These are phyloP conservation scores for Hypercompe scribonia DNA, from an alignment of 2,888 invertebrate species.

Conservation along the genomic window DNA sequence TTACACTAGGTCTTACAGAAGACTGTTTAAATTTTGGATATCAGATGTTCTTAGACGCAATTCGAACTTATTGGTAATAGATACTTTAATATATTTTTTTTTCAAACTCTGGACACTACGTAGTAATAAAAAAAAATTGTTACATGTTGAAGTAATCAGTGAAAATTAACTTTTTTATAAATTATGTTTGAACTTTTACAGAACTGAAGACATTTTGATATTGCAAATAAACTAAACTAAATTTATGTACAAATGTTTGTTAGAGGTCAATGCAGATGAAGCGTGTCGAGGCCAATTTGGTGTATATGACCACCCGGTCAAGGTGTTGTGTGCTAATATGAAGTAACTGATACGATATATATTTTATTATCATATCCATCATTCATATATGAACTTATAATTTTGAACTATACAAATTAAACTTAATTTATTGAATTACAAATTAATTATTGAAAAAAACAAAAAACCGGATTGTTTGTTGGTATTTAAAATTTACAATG, in stretches of 20 bases:
- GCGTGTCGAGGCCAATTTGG: conserved; percentile 29
- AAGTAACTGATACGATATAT: background rate
- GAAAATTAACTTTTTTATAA: too few species aligned
- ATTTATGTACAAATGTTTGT: conserved; percentile 20
- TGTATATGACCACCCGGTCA: conserved; percentile 34
- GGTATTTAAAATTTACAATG: too few species aligned
- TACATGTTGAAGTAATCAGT: background rate
- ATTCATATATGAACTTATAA: background rate
- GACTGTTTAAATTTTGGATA: too few species aligned
- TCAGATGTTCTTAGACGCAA: too few species aligned
- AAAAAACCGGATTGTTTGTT: too few species aligned
- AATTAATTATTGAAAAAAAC: too few species aligned
- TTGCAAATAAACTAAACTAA: conserved; percentile 14
- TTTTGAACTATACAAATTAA: too few species aligned
- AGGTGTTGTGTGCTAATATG: conserved; percentile 19
- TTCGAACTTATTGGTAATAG: too few species aligned
- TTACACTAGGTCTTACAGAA: too few species aligned
- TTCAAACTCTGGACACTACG: background rate
- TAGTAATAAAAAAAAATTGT: background rate
- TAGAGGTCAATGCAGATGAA: conserved; percentile 33
- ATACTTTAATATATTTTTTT: too few species aligned
- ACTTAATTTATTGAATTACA: too few species aligned
- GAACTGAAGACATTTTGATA: background rate
- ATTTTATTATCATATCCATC: background rate
- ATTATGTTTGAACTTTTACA: background rate